A percentile compares a stretch with the other conserved stretches of the same genome.
Conservation (phyloP, 2,113 vertebrate genomes). For the Polypterus bichir region DNA sequence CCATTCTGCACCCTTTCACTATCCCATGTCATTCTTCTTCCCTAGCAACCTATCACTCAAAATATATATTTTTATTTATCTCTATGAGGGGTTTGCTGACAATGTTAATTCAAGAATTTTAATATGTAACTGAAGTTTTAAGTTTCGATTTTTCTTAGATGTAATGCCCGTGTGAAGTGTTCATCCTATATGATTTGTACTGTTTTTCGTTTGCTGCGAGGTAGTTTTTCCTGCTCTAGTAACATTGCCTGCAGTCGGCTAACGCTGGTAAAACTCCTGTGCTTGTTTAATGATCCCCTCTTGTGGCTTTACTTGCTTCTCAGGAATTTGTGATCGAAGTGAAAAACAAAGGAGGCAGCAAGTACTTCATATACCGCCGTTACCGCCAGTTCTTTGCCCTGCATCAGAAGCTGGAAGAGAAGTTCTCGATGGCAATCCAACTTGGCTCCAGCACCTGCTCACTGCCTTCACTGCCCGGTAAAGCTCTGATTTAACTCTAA, state of each 20-base stretch:
- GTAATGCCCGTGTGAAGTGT: no score
- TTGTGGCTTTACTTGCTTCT: conserved; percentile 2
- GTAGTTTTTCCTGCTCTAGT: neutral
- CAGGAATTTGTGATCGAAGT: conserved; percentile 88
- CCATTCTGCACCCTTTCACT: no score
- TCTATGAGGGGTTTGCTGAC: no score
- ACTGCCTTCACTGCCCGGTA: conserved; percentile 76
- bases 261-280: neutral
- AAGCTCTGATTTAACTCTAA: conserved; percentile 1
- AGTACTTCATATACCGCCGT: conserved; percentile 84
- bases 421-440: conserved; percentile 51
- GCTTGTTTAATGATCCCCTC: neutral
- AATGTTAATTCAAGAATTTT: no score
- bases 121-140: no score
- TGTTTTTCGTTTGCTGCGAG: no score
- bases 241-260: neutral
- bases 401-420: conserved; percentile 68
- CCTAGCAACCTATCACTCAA: no score
- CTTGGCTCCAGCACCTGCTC: conserved; percentile 44
- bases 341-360: conserved; percentile 75
- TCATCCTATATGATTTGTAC: no score
- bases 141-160: no score
- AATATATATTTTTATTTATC: no score
- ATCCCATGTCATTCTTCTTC: no score
- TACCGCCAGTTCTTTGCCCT: conserved; percentile 74